These are phyloP conservation scores for Rhinogobio ventralis DNA, from an alignment of 2,797 vertebrate species.

Conservation along the genomic window DNA sequence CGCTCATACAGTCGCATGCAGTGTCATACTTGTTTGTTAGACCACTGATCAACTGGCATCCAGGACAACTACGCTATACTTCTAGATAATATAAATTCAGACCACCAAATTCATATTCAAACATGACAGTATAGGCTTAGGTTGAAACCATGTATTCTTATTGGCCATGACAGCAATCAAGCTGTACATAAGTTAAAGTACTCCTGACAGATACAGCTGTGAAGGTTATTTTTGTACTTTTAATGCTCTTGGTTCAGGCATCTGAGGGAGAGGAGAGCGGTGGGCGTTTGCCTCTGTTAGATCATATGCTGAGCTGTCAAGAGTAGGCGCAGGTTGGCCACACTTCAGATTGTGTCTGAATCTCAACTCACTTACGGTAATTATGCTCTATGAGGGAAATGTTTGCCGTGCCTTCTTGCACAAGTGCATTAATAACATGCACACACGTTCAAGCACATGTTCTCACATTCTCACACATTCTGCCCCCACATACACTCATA, in stretches of 20 bases:
- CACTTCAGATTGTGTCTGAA: slow-evolving; percentile 45
- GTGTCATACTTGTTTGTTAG: not conserved
- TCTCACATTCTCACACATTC: slow-evolving; percentile 38
- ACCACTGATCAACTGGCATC: not conserved
- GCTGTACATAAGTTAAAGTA: slow-evolving; percentile 26
- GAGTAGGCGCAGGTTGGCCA: slow-evolving; percentile 49
- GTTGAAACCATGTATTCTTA: not conserved
- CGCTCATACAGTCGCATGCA: not conserved
- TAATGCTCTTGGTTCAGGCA: slow-evolving; percentile 37
- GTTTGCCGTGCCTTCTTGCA: slow-evolving; percentile 24
- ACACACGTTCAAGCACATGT: slow-evolving; percentile 13
- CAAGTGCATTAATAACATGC: not conserved
- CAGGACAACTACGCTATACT: not conserved
- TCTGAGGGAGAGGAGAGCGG: slow-evolving; percentile 34
- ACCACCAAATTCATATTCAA: not conserved
- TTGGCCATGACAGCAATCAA: slow-evolving; percentile 26
- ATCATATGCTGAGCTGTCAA: slow-evolving; percentile 48
- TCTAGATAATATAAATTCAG: not conserved
- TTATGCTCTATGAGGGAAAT: slow-evolving; percentile 38
- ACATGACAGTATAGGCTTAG: not conserved
- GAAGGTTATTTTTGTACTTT: slow-evolving; percentile 41
- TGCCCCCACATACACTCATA: slow-evolving; percentile 28
- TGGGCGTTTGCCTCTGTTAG: slow-evolving; percentile 49
- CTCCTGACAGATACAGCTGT: slow-evolving; percentile 29
- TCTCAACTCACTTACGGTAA: slow-evolving; percentile 49